Base-by-base conservation (phyloP, 35 echinoderm and acorn worm species). In the Anneissia japonica region DNA sequence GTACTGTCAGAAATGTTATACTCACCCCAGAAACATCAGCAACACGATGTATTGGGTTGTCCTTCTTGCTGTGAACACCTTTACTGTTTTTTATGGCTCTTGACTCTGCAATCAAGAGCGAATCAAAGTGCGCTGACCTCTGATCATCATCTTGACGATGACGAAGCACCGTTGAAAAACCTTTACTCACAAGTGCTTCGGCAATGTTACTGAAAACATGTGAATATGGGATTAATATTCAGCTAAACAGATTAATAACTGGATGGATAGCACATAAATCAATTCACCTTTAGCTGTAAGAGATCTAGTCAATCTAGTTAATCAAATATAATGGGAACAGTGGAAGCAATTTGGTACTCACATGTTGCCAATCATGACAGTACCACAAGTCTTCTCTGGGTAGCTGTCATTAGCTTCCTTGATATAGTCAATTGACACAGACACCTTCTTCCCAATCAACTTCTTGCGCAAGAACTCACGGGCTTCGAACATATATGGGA, bases 401-500 rank as follows among this genome's bases (percentile, higher is more conserved):
- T 91, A 98, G 0, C 95, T 89, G 38, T 93, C 92, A 34, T 82
- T 91, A 26, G 95, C 95, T 37, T 92, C 89, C 37, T 98, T 98
- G 87, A 98, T 98, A 87, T 98, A 98, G 73, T 98, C 95, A 9
- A 98, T 81, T 0, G 89, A 89, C 3, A 98, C 89, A 41, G 84
- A 94, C 12, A 98, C 92, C 64, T 91, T 98, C 86, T 98, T 94
- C 4, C 95, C 95, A 31, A 98, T 98, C 79, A 98, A 33, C 83
- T 98, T 98, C 87, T 93, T 98, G 4, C 95, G 86, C 34, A 98
- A 39, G 86, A 94, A 98, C 46, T 98, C 95, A 1, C 95, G 64
- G 4, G 95, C 95, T 80, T 98, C 95, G 89, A 98, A 98, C 95
- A 98, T 98, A 89, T 98, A 98, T 3, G 95, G 95, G 37, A 98